Percentiles rank a stretch among this genome's conserved stretches.
phyloP scores from a whole-genome alignment of 2,888 invertebrate species.

The Polylopha cassiicola region DNA sequence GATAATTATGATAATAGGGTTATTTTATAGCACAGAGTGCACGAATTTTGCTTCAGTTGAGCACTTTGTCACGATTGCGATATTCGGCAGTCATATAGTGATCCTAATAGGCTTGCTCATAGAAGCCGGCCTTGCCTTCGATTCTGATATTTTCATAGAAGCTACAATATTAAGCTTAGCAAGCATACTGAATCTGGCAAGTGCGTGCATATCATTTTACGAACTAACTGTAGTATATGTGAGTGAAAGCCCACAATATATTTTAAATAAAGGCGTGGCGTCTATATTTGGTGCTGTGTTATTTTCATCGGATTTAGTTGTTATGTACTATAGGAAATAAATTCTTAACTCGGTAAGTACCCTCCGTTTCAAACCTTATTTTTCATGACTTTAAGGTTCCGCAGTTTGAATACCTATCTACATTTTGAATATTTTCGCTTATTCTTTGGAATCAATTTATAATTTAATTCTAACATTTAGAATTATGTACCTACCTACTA shows the following conservation, averaged over 20 bases:
- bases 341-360: neutral
- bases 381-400: no score
- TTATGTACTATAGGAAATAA: slow-evolving; percentile 18
- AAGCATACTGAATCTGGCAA: slow-evolving; percentile 32
- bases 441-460: no score
- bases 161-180: slow-evolving; percentile 33
- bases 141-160: slow-evolving; percentile 35
- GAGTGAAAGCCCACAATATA: slow-evolving; percentile 22
- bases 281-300: slow-evolving; percentile 33
- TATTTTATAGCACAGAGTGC: slow-evolving; percentile 43
- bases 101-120: slow-evolving; percentile 45
- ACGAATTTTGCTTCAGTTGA: slow-evolving; percentile 28
- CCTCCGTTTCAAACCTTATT: no score
- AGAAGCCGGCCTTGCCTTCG: slow-evolving; percentile 39
- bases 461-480: no score
- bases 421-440: no score
- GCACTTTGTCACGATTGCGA: slow-evolving; percentile 44
- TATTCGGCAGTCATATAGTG: slow-evolving; percentile 41
- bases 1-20: slow-evolving; percentile 36
- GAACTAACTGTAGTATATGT: slow-evolving; percentile 30
- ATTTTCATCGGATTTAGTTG: slow-evolving; percentile 36
- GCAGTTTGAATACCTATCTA: no score
- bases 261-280: slow-evolving; percentile 39
- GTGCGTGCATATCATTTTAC: slow-evolving; percentile 32
- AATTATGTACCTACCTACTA: no score